phyloP scores from a whole-genome alignment of 2,113 vertebrate species.

The Cyprinus carpio region DNA sequence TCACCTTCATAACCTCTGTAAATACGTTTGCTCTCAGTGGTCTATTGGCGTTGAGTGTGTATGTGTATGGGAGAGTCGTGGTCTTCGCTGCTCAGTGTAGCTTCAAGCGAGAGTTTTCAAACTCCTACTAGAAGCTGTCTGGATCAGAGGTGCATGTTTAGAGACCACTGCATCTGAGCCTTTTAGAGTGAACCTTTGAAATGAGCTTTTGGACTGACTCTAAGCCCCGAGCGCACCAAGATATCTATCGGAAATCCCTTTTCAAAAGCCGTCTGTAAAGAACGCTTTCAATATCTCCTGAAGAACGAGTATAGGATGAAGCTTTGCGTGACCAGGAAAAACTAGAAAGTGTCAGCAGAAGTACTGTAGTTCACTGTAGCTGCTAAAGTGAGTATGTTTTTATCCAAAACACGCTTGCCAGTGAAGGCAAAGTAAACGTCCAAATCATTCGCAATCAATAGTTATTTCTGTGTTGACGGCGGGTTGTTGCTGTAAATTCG shows the following conservation, averaged over 20 bases:
- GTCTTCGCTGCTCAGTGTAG: neutral
- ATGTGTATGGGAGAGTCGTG: neutral
- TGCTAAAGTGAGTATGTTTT: neutral
- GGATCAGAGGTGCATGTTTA: slow-evolving; percentile 39
- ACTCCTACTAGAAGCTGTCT: slow-evolving; percentile 5
- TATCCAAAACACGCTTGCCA: neutral
- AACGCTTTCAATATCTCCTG: slow-evolving; percentile 20
- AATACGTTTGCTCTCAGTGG: slow-evolving; percentile 1
- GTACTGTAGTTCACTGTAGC: neutral
- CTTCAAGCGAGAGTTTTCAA: slow-evolving; percentile 17
- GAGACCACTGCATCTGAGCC: slow-evolving; percentile 33
- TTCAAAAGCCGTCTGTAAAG: slow-evolving; percentile 35
- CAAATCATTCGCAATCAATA: neutral
- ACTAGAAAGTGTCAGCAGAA: slow-evolving; percentile 17
- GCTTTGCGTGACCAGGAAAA: slow-evolving; percentile 6
- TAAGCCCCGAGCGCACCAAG: slow-evolving; percentile 25
- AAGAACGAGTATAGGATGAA: slow-evolving; percentile 25
- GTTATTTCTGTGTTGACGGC: neutral
- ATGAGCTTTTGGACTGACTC: slow-evolving; percentile 29
- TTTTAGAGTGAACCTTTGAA: slow-evolving; percentile 41
- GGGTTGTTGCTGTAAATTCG: neutral
- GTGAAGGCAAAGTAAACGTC: neutral
- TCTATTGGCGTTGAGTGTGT: slow-evolving; percentile 4
- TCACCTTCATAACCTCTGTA: slow-evolving; percentile 26
- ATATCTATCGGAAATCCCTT: slow-evolving; percentile 34